A percentile compares a stretch with the other conserved stretches of the same genome.
phyloP scores from a whole-genome alignment of 2,113 vertebrate species.

The Mustelus asterias region DNA sequence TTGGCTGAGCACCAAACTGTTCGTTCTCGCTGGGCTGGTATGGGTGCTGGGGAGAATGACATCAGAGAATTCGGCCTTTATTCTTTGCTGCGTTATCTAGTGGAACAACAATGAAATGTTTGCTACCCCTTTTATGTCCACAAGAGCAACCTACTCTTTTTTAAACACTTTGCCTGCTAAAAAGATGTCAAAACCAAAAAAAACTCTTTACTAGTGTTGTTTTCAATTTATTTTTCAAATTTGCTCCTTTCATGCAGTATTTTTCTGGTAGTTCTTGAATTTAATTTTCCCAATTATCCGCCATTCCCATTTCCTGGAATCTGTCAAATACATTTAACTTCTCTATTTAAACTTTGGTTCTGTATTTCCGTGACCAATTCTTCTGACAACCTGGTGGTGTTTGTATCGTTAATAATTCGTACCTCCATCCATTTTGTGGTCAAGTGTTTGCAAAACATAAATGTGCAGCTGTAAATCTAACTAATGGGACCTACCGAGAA shows the following conservation, averaged over 20 bases:
- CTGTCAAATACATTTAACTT: background rate
- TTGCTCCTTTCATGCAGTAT: background rate
- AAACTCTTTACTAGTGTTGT: background rate
- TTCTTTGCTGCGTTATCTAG: background rate
- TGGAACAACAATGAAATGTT: background rate
- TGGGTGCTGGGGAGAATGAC: no score
- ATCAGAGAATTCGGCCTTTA: background rate
- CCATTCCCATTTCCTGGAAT: background rate
- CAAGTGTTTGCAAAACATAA: background rate
- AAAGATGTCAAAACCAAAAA: constrained; percentile 1
- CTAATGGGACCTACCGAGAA: background rate
- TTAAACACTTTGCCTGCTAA: background rate
- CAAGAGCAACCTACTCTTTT: background rate
- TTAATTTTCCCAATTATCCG: background rate
- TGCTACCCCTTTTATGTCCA: background rate
- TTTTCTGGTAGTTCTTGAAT: background rate
- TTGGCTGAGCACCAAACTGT: no score
- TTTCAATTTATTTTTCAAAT: background rate
- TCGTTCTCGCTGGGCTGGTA: no score
- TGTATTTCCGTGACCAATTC: background rate
- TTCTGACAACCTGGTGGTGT: background rate
- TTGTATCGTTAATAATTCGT: background rate
- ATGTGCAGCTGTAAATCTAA: background rate
- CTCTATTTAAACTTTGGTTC: background rate
- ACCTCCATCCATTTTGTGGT: background rate